These are phyloP conservation scores for Cydia fagiglandana DNA, from an alignment of 1,140 invertebrate species.

Conservation along the genomic window DNA sequence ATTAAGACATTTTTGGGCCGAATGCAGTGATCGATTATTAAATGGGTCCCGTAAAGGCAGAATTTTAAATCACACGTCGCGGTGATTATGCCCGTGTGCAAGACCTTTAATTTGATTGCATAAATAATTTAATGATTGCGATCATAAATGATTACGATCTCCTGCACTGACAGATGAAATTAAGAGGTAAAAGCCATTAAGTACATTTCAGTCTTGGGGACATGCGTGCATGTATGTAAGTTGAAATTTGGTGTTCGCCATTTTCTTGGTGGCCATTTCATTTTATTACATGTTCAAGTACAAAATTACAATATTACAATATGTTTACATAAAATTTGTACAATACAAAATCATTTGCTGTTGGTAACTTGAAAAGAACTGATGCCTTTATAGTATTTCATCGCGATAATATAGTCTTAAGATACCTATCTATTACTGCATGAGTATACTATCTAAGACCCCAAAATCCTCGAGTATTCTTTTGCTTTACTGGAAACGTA, in stretches of 20 bases:
- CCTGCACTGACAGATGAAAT: neutral
- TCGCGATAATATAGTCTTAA: too few relatives aligned
- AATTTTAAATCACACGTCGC: conserved; percentile 11
- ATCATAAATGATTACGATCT: conserved; percentile 5
- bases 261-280: too few relatives aligned
- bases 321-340: too few relatives aligned
- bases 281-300: too few relatives aligned
- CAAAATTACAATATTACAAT: too few relatives aligned
- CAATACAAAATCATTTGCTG: too few relatives aligned
- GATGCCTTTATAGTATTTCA: too few relatives aligned
- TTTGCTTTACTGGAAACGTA: too few relatives aligned
- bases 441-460: too few relatives aligned
- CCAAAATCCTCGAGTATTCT: too few relatives aligned
- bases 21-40: neutral
- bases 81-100: neutral
- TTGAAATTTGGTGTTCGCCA: neutral
- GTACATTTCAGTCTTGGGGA: neutral
- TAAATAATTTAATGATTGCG: conserved; percentile 2
- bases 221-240: neutral
- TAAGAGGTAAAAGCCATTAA: neutral
- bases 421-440: too few relatives aligned
- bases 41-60: neutral
- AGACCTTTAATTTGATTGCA: conserved; percentile 13
- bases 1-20: neutral
- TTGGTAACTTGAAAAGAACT: too few relatives aligned